phyloP scores from a whole-genome alignment of 2,888 invertebrate species.

The Euplexia lucipara region DNA sequence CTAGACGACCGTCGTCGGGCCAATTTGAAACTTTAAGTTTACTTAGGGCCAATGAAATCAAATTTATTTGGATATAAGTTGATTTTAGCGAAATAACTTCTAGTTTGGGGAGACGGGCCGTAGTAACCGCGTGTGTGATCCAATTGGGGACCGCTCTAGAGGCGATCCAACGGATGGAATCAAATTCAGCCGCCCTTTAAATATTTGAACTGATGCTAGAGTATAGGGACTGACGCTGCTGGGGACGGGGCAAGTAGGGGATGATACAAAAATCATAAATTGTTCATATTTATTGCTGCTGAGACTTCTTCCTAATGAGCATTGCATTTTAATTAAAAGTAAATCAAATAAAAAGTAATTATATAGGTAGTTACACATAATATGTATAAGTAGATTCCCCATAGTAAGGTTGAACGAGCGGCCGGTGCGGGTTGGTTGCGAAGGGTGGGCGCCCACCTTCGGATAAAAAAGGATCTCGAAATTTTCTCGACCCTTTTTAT shows the following conservation, averaged over 20 bases:
- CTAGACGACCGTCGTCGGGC: not conserved
- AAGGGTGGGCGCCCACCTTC: slow-evolving; percentile 78
- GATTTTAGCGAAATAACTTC: slow-evolving; percentile 83
- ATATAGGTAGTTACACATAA: slow-evolving; percentile 8
- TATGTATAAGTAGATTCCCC: slow-evolving; percentile 34
- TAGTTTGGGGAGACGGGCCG: slow-evolving; percentile 67
- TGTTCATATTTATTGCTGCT: slow-evolving; percentile 51
- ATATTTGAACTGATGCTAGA: slow-evolving; percentile 86
- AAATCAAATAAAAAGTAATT: slow-evolving; percentile 1
- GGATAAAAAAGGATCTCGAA: slow-evolving; percentile 89
- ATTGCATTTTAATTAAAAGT: not conserved
- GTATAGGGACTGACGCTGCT: slow-evolving; percentile 63
- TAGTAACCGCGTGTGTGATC: slow-evolving; percentile 87
- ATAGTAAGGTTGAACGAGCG: slow-evolving; percentile 57
- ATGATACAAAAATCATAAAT: slow-evolving; percentile 60
- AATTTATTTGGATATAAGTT: slow-evolving; percentile 85
- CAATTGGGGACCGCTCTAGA: slow-evolving; percentile 82
- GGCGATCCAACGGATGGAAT: slow-evolving; percentile 77
- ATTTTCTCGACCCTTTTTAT: slow-evolving; percentile 90
- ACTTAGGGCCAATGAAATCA: slow-evolving; percentile 82
- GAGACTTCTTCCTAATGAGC: slow-evolving; percentile 19
- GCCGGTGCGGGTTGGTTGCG: slow-evolving; percentile 56
- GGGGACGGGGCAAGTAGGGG: slow-evolving; percentile 36
- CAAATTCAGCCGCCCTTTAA: slow-evolving; percentile 87
- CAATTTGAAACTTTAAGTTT: slow-evolving; percentile 74